Base-by-base conservation (phyloP, 2,797 vertebrate species). In the Sylvilagus floridanus region DNA sequence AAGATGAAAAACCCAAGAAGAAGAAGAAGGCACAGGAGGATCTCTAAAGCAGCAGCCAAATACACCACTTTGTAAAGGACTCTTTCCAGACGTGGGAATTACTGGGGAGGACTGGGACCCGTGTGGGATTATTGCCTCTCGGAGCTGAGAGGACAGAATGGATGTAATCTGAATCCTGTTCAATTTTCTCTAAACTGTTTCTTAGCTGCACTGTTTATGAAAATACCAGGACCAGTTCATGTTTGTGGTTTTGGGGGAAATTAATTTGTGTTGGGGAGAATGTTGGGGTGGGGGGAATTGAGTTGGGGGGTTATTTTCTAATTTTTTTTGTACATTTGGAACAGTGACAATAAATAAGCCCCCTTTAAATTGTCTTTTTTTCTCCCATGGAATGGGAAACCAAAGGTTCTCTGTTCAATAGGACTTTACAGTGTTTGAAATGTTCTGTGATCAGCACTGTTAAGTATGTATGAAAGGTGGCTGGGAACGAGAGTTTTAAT, bases 271-370 rank as follows among this genome's bases (percentile, higher is more conserved):
- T 98, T 97, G 92, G 75, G 79, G 75, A 78, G 73, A 76, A 42
- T 91, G 72, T 95, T 75, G 87, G 95, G 93, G 90, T 73, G 83
- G 92, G 92, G 90, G 97, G 84, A 35, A 63, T 92, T 93, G 69
- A 97, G 93, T 96, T 96, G 94, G 85, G 97, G 95, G 97, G 96
- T 98, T 98, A 97, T 98, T 98, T 99, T 98, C 98, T 98, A 98
- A 98, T 98, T 98, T 98, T 98, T 98, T 99, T 98, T 98, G 98
- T 99, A 99, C 98, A 98, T 99, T 98, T 98, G 98, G 98, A 98
- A 95, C 98, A 98, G 97, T 98, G 97, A 98, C 96, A 99, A 98
- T 98, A 98, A 99, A 98, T 94, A 93, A 98, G 95, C 97, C 98
- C 98, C 98, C 98, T 98, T 98, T 97, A 98, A 98, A 92, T 94